Evolutionary conservation across 2,888 invertebrate species (phyloP), one percentile per base, ranked within the genome.

Genomic region (Cosmia pyralina): DNA sequence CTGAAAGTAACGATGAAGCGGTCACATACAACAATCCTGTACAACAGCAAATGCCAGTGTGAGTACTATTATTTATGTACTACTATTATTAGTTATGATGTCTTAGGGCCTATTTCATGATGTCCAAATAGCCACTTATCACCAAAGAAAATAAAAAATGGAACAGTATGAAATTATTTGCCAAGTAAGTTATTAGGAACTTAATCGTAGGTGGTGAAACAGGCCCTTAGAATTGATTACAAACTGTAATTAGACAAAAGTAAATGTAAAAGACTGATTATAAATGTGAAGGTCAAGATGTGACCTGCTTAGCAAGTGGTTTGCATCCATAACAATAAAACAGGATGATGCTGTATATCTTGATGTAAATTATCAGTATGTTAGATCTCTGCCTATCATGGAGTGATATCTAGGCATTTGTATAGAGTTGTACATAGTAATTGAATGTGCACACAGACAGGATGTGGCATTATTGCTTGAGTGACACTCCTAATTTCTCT

Each of bases 1-100:
- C 98, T 50, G 99, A 99, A 93, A 99, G 98, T 89, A 98, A 98
- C 93, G 99, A 99, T 96, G 99, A 99, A 93, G 97, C 98, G 95
- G 97, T 98, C 84, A 94, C 96, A 77, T 98, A 98, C 94, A 98
- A 97, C 92, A 98, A 98, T 94, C 96, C 97, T 65, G 97, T 97
- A 89, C 98, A 98, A 90, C 97, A 98, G 88, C 97, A 97, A 78
- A 96, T 98, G 93, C 96, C 98, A 73, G 97, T 98, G 98, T 98
- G 94, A 98, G 98, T 98, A 81, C 44, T 53, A 62, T 72, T 81
- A 78, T 53, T 44, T 38, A 55, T 34, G 64, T 13, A 57, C 64
- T 62, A 2, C n/a, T 67, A 17, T 17, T n/a, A n/a, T n/a, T n/a
- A n/a, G 6, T 50, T 41, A 53, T 59, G 13, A 2, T 28, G 28